phyloP scores from a whole-genome alignment of 2,797 vertebrate species.

The Clarias pachynema region DNA sequence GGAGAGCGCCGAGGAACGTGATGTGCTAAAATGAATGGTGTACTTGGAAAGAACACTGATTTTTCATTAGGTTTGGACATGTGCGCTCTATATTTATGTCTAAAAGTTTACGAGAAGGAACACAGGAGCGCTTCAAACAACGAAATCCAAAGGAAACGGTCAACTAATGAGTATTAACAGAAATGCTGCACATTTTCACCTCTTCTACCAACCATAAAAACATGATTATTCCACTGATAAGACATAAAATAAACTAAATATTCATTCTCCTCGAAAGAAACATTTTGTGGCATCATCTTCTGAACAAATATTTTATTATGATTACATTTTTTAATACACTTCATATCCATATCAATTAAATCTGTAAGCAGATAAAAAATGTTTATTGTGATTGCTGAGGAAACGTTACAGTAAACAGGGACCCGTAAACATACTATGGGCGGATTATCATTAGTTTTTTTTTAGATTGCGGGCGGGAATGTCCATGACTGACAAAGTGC shows the following conservation, averaged over 20 bases:
- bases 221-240: neutral
- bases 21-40: conserved; percentile 16
- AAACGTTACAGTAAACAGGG: neutral
- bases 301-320: too few relatives aligned
- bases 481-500: too few relatives aligned
- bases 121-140: neutral
- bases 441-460: too few relatives aligned
- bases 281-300: neutral
- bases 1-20: neutral
- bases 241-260: neutral
- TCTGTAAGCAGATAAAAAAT: neutral
- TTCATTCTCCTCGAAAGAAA: neutral
- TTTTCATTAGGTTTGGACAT: conserved; percentile 10
- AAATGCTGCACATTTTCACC: neutral
- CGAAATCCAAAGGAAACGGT: conserved; percentile 5
- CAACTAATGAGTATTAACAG: neutral
- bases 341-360: neutral
- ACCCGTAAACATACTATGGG: too few relatives aligned
- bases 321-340: neutral
- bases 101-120: neutral
- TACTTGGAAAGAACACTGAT: neutral
- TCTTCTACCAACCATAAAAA: neutral
- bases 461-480: too few relatives aligned
- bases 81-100: conserved; percentile 1
- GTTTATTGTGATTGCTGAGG: neutral